Percentiles rank a stretch among this genome's conserved stretches.
Evolutionary conservation across 2,797 vertebrate genomes (phyloP).

Genomic region (Coregonus suidteri): DNA sequence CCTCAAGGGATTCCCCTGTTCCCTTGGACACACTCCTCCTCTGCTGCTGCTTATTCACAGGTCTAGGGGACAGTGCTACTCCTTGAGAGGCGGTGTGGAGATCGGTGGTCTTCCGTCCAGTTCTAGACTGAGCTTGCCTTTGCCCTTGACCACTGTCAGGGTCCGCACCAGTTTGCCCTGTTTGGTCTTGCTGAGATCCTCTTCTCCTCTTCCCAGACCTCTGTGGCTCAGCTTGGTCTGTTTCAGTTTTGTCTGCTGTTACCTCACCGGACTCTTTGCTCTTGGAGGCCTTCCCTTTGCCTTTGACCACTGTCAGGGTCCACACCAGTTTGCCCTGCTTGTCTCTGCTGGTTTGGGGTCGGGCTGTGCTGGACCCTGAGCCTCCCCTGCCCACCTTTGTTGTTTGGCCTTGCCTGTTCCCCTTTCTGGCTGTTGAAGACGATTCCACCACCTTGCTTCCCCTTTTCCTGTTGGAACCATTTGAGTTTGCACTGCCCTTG

Average conservation of each 20-base stretch:
- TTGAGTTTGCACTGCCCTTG: constrained; percentile 22
- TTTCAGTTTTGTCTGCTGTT: constrained; percentile 39
- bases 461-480: constrained; percentile 23
- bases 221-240: constrained; percentile 30
- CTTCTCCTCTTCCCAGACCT: constrained; percentile 36
- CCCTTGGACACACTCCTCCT: constrained; percentile 49
- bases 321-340: constrained; percentile 54
- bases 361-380: constrained; percentile 5
- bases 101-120: constrained; percentile 14
- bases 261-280: constrained; percentile 42
- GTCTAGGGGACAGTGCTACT: constrained; percentile 32
- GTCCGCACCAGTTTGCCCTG: background rate
- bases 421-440: constrained; percentile 8
- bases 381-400: constrained; percentile 27
- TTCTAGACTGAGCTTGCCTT: constrained; percentile 29
- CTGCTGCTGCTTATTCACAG: constrained; percentile 50
- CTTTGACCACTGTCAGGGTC: constrained; percentile 48
- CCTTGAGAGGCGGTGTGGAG: constrained; percentile 30
- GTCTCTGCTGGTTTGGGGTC: constrained; percentile 31
- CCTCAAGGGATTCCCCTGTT: constrained; percentile 56
- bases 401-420: constrained; percentile 51
- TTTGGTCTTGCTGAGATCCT: constrained; percentile 35
- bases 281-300: constrained; percentile 42
- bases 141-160: constrained; percentile 48
- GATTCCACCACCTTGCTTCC: constrained; percentile 11